Evolutionary conservation across 2,113 vertebrate genomes (phyloP).

Genomic region (Etia nguti): DNA sequence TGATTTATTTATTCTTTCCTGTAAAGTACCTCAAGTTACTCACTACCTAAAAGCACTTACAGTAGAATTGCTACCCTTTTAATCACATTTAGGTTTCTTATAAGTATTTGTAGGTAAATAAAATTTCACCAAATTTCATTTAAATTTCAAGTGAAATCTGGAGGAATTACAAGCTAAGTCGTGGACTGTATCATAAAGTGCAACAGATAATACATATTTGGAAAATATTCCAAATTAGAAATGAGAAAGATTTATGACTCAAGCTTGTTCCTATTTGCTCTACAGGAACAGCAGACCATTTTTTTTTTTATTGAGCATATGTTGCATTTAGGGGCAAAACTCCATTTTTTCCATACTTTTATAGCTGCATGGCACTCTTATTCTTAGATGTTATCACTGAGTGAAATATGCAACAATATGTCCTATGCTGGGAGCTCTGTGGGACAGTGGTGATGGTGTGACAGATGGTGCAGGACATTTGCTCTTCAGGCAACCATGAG

Average conservation of each 20-base stretch:
- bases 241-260: neutral
- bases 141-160: neutral
- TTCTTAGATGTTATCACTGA: neutral
- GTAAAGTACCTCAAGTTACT: neutral
- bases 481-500: constrained; percentile 38
- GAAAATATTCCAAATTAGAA: neutral
- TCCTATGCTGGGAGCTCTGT: neutral
- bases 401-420: neutral
- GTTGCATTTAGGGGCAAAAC: neutral
- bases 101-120: neutral
- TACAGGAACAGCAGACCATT: neutral
- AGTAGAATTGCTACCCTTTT: neutral
- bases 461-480: constrained; percentile 45
- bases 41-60: neutral
- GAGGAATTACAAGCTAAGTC: neutral
- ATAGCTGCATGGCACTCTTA: neutral
- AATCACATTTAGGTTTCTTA: neutral
- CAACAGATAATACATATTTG: neutral
- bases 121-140: neutral
- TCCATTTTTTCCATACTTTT: neutral
- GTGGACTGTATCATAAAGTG: neutral
- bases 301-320: neutral
- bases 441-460: neutral
- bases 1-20: neutral
- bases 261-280: neutral